phyloP scores from a whole-genome alignment of 2,113 vertebrate genomes.

The Colaptes auratus region DNA sequence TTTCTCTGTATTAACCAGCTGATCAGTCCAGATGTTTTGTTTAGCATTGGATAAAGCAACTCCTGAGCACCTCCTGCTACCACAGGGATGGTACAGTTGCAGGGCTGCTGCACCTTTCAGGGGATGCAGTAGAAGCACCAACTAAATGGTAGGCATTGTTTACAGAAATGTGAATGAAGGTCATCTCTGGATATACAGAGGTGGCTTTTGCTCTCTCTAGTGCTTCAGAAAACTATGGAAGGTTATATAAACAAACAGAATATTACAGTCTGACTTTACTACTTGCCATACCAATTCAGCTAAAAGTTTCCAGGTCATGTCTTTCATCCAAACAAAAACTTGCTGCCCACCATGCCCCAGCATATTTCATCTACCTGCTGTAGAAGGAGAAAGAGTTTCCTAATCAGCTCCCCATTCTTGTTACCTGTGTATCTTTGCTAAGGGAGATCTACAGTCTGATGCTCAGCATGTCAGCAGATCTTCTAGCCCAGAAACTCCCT shows the following conservation, averaged over 20 bases:
- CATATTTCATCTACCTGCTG: neutral
- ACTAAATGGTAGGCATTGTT: neutral
- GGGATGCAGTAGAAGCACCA: neutral
- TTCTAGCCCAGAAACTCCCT: neutral
- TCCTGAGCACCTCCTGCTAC: neutral
- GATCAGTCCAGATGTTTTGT: neutral
- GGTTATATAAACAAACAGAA: neutral
- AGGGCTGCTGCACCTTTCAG: neutral
- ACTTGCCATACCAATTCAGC: neutral
- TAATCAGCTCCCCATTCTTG: neutral
- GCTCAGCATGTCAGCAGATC: neutral
- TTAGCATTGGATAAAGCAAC: neutral
- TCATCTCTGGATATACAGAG: neutral
- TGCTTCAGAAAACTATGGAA: neutral
- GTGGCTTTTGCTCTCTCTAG: neutral
- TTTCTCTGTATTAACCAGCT: neutral
- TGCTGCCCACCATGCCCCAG: rapidly evolving
- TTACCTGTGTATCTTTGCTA: neutral
- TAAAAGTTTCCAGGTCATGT: neutral
- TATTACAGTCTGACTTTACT: neutral
- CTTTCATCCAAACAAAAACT: neutral
- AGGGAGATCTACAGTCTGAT: neutral
- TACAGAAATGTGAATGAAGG: neutral
- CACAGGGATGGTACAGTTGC: neutral
- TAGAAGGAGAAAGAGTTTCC: neutral